Conservation (phyloP, 2,113 vertebrate genomes). For the Coptodon bakossiorum region DNA sequence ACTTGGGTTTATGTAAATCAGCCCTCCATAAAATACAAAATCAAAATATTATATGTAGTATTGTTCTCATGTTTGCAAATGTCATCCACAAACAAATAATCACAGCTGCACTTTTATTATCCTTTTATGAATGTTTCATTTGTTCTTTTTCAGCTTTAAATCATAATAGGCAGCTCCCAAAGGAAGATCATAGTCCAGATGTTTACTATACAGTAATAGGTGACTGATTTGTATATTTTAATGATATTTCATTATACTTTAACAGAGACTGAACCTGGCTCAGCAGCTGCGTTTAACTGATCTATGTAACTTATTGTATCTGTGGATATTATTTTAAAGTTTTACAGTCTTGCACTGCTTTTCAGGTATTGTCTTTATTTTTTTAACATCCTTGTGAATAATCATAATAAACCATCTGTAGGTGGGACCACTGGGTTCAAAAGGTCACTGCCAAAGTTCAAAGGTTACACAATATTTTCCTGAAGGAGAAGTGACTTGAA, state of each 20-base stretch:
- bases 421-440: constrained; percentile 14
- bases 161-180: not conserved
- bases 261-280: not conserved
- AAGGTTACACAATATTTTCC: constrained; percentile 66
- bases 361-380: not conserved
- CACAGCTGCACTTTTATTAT: not conserved
- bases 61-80: not conserved
- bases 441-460: constrained; percentile 42
- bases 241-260: not conserved
- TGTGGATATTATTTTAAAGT: not conserved
- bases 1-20: not conserved
- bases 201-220: not conserved
- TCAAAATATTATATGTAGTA: not conserved
- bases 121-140: not conserved
- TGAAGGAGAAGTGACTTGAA: constrained; percentile 50
- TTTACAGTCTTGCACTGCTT: not conserved
- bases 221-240: not conserved
- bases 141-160: not conserved
- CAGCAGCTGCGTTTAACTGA: not conserved
- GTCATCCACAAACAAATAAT: not conserved
- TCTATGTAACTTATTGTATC: not conserved
- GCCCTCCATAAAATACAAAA: not conserved
- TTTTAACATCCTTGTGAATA: not conserved
- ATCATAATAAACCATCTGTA: not conserved
- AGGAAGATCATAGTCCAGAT: not conserved